phyloP scores from a whole-genome alignment of 1,140 invertebrate species.

The Drosophila kikkawai region DNA sequence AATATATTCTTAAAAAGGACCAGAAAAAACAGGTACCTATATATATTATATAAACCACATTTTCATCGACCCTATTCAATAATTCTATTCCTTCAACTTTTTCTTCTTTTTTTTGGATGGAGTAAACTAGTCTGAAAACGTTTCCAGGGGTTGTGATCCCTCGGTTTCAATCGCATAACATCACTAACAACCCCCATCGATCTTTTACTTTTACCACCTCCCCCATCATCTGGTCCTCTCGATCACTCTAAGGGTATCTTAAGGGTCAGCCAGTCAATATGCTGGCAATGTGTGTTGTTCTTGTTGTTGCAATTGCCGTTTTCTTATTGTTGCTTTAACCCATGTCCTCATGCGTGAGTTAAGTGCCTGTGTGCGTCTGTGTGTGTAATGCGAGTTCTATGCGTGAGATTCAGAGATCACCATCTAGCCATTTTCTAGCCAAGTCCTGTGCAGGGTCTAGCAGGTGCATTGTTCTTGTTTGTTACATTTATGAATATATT shows the following conservation, averaged over 20 bases:
- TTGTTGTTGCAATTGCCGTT: conserved; percentile 22
- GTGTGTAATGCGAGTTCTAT: conserved; percentile 7
- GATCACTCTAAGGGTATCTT: conserved; percentile 25
- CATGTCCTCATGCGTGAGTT: conserved; percentile 30
- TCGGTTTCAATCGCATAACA: conserved; percentile 11
- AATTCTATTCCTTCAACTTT: too few species aligned
- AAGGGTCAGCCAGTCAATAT: conserved; percentile 47
- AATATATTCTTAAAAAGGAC: too few species aligned
- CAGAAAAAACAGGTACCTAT: background rate
- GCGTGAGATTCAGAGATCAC: background rate
- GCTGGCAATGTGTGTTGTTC: conserved; percentile 60
- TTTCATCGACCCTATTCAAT: background rate
- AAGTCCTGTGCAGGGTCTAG: background rate
- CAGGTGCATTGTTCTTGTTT: conserved; percentile 3
- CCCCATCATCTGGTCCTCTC: conserved; percentile 2
- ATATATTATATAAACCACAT: background rate
- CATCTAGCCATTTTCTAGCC: conserved; percentile 19
- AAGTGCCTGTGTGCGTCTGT: conserved; percentile 18
- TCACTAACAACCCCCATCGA: conserved; percentile 28
- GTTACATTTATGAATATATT: background rate
- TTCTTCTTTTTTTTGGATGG: background rate
- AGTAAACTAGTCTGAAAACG: conserved; percentile 6
- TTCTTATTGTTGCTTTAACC: conserved; percentile 20
- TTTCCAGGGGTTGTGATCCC: conserved; percentile 18
- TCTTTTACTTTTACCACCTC: background rate